Evolutionary conservation across 2,888 invertebrate species (phyloP).

Genomic region (Rotaria macrura): DNA sequence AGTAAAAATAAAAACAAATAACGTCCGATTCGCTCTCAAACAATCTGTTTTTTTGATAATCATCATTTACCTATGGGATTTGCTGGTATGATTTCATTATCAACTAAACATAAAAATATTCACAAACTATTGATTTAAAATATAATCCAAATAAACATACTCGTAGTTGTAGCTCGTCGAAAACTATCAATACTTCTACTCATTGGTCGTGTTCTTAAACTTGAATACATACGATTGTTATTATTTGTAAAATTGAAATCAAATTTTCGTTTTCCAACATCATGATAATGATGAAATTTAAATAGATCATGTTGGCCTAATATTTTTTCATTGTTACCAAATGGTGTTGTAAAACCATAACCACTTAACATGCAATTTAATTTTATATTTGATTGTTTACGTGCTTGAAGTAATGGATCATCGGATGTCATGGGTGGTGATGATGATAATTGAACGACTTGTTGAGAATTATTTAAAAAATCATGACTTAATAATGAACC

Average conservation of each 20-base stretch:
- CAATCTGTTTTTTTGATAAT: not conserved
- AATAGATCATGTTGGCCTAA: not conserved
- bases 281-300: constrained; percentile 23
- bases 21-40: too few relatives aligned
- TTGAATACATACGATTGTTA: not conserved
- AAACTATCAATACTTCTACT: constrained; percentile 22
- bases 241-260: not conserved
- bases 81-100: not conserved
- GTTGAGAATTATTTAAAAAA: not conserved
- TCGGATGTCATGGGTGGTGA: not conserved
- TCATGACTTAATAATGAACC: not conserved
- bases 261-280: not conserved
- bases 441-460: not conserved
- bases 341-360: constrained; percentile 5
- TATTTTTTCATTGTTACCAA: not conserved
- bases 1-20: too few relatives aligned
- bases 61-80: not conserved
- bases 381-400: constrained; percentile 19
- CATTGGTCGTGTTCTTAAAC: constrained; percentile 9
- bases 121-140: not conserved
- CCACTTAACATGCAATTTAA: constrained; percentile 19
- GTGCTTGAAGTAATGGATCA: constrained; percentile 4
- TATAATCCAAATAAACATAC: not conserved
- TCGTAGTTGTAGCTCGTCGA: not conserved
- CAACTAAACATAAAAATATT: not conserved